Conservation (phyloP, 1,140 invertebrate species). For the Bemisia tabaci region DNA sequence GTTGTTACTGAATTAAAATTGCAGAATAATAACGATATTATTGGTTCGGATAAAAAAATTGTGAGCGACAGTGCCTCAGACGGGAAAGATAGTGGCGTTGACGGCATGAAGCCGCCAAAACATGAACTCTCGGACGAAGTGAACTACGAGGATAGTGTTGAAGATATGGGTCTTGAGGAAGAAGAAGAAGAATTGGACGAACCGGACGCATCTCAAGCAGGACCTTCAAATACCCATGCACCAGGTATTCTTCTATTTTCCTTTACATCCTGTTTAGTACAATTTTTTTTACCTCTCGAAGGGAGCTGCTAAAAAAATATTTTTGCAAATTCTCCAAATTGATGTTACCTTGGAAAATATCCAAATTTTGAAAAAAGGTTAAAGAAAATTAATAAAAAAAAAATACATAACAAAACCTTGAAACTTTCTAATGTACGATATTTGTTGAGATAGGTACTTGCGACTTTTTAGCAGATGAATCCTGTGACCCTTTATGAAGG, state of each 20-base stretch:
- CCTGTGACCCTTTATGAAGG: too few relatives aligned
- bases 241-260: neutral
- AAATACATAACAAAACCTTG: too few relatives aligned
- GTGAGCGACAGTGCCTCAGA: neutral
- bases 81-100: conserved; percentile 14
- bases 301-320: too few relatives aligned
- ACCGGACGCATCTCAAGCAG: conserved; percentile 18
- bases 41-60: neutral
- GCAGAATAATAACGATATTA: neutral
- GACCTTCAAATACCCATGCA: conserved; percentile 16
- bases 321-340: too few relatives aligned
- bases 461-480: too few relatives aligned
- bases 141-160: conserved; percentile 21
- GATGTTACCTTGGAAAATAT: too few relatives aligned
- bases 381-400: too few relatives aligned
- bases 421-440: too few relatives aligned
- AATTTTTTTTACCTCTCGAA: too few relatives aligned
- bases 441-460: too few relatives aligned
- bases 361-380: too few relatives aligned
- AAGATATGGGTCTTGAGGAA: conserved; percentile 21
- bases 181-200: conserved; percentile 23
- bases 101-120: conserved; percentile 14
- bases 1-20: neutral
- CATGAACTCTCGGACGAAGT: conserved; percentile 11
- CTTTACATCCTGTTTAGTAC: too few relatives aligned